Evolutionary conservation across 2,113 vertebrate species (phyloP), one percentile per base, ranked within the genome.

Genomic region (Hepsetus odoe): DNA sequence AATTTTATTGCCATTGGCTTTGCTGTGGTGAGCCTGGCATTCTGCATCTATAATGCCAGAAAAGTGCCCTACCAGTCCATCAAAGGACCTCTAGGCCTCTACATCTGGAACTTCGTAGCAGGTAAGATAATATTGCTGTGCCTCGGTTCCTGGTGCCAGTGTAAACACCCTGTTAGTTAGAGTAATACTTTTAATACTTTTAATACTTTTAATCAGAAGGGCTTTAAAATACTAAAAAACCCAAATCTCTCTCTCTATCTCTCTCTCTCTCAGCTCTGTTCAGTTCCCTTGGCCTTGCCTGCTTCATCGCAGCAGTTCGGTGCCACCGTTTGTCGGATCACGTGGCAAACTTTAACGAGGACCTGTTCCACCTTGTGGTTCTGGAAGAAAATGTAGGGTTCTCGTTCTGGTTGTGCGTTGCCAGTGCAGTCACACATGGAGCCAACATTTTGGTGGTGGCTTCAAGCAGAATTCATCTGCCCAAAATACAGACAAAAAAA

Each of bases 331-430:
- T 98, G 82, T 96, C 96, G 0, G 95, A 97, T 80, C 91, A 90
- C 1, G 93, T 99, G 75, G 96, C 96, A 82, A 99, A 98, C 92
- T 95, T 95, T 81, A 87, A 69, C 24, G 98, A 99, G 89, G 93
- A 90, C 6, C 61, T 95, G 75, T 98, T 99, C 30, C 87, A 64
- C 32, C 95, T 98, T 0, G 66, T 95, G 1, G 90, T 98, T 59
- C 86, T 98, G 78, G 94, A 96, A 3, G 95, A 99, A 79, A 71
- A 1, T 38, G 94, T 95, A 32, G 94, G 96, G 81, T 91, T 92
- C 87, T 99, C 94, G 0, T 98, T 98, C 79, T 98, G 96, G 96
- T 88, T 98, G 49, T 96, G 95, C 1, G 94, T 98, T 70, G 96
- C 94, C 84, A 96, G 96, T 33, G 83, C 94, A 26, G 90, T 82